Conservation (phyloP, 1,140 invertebrate genomes). For the Macrocentrus cingulum region DNA sequence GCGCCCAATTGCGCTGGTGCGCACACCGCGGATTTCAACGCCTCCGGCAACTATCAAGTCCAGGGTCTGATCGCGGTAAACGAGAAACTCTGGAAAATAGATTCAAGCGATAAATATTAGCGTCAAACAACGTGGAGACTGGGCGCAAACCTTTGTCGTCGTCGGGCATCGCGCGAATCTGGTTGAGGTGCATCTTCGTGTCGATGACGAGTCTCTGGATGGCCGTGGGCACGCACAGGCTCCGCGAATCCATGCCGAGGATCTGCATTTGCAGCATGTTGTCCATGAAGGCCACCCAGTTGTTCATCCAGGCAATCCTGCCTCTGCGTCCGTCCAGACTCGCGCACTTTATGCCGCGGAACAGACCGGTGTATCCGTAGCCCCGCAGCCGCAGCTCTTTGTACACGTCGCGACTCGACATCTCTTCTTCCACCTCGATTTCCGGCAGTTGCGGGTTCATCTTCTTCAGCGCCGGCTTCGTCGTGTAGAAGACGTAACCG, state of each 20-base stretch:
- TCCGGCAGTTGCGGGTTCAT: conserved; percentile 20
- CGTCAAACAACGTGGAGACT: conserved; percentile 8
- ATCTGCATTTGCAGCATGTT: conserved; percentile 89
- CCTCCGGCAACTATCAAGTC: conserved; percentile 67
- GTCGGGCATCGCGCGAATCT: conserved; percentile 43
- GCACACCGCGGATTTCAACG: conserved; percentile 82
- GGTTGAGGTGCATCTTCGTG: conserved; percentile 65
- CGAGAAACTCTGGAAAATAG: conserved; percentile 46
- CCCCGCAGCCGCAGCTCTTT: conserved; percentile 89
- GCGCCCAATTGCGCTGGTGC: conserved; percentile 76
- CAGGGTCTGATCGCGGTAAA: conserved; percentile 57
- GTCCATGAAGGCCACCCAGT: conserved; percentile 93
- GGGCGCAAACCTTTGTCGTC: conserved; percentile 44
- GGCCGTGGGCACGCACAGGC: conserved; percentile 81
- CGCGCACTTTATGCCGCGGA: conserved; percentile 65
- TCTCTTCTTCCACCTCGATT: conserved; percentile 36
- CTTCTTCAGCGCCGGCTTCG: conserved; percentile 52
- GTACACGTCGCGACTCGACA: conserved; percentile 80
- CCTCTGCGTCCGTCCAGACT: conserved; percentile 59
- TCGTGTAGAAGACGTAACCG: conserved; percentile 66
- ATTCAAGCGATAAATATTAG: conserved; percentile 7
- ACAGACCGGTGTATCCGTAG: conserved; percentile 85
- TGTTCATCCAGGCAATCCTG: conserved; percentile 70
- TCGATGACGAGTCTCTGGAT: conserved; percentile 81
- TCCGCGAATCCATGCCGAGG: conserved; percentile 71